Evolutionary conservation across 2,113 vertebrate species (phyloP).

Genomic region (Actenoides lindsayi): DNA sequence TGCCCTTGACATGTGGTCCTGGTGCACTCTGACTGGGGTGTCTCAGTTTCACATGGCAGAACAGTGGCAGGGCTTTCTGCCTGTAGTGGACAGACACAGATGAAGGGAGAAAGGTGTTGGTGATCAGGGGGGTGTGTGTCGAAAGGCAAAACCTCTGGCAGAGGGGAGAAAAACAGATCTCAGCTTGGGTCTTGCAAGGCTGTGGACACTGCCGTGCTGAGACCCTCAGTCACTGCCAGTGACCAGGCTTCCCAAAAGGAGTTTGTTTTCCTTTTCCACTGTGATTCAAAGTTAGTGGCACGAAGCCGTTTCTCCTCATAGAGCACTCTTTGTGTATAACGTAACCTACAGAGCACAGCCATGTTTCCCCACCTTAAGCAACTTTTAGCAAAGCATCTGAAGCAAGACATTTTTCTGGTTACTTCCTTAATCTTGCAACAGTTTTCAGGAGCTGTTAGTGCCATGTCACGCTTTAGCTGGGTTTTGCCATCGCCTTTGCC

Average conservation of each 20-base stretch:
- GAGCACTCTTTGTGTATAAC: not conserved
- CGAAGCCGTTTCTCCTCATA: not conserved
- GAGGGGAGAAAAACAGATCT: not conserved
- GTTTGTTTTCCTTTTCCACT: not conserved
- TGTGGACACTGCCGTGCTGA: accelerated
- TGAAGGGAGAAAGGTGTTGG: not conserved
- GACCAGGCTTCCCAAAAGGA: not conserved
- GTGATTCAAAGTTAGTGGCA: not conserved
- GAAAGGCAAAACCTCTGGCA: not conserved
- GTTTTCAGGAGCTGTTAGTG: not conserved
- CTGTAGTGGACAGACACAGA: not conserved
- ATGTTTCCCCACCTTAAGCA: not conserved
- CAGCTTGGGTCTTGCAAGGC: not conserved
- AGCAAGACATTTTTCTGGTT: conserved; percentile 2
- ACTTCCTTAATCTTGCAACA: conserved; percentile 24
- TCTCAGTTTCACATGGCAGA: not conserved
- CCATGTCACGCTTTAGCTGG: not conserved
- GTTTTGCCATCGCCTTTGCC: not conserved
- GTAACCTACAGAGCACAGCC: not conserved
- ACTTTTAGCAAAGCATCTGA: not conserved
- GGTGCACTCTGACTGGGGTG: not conserved
- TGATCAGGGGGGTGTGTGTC: not conserved
- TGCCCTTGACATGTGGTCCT: accelerated
- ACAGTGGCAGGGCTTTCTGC: not conserved
- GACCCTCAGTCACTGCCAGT: not conserved